Evolutionary conservation across 2,888 invertebrate species (phyloP).

Genomic region (Leptinotarsa peninsularis): DNA sequence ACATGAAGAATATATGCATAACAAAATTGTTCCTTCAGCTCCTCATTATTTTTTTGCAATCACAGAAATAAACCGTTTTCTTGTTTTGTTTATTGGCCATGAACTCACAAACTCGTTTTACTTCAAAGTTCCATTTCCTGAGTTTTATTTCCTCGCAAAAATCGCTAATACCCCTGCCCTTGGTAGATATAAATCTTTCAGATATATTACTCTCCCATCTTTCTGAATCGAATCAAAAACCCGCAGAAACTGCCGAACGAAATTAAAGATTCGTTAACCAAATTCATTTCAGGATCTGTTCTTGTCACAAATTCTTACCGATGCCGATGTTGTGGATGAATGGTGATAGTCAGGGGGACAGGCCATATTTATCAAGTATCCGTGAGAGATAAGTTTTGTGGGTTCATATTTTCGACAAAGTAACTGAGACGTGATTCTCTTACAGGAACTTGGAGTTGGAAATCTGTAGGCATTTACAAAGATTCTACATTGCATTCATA

Average conservation of each 20-base stretch:
- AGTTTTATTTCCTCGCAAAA: not conserved
- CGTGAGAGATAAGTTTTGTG: too few relatives aligned
- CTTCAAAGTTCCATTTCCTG: not conserved
- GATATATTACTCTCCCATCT: slow-evolving; percentile 3
- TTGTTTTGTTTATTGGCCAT: too few relatives aligned
- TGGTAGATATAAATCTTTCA: slow-evolving; percentile 6
- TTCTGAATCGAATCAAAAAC: not conserved
- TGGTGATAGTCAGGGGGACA: not conserved
- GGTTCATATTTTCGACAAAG: too few relatives aligned
- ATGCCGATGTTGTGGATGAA: slow-evolving; percentile 20
- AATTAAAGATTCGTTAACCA: slow-evolving; percentile 22
- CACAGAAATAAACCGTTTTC: too few relatives aligned
- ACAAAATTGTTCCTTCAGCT: too few relatives aligned
- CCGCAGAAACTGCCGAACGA: slow-evolving; percentile 12
- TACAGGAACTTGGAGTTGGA: too few relatives aligned
- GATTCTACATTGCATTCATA: too few relatives aligned
- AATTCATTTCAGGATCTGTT: slow-evolving; percentile 23
- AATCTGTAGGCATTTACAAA: too few relatives aligned
- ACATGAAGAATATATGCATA: too few relatives aligned
- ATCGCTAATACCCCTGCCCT: not conserved
- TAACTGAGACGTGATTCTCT: too few relatives aligned
- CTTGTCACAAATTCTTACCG: slow-evolving; percentile 21
- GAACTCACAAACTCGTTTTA: too few relatives aligned
- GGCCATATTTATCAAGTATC: not conserved
- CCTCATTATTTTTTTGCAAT: too few relatives aligned